Conservation (phyloP, 2,888 invertebrate genomes). For the Drosophila demipolita region DNA sequence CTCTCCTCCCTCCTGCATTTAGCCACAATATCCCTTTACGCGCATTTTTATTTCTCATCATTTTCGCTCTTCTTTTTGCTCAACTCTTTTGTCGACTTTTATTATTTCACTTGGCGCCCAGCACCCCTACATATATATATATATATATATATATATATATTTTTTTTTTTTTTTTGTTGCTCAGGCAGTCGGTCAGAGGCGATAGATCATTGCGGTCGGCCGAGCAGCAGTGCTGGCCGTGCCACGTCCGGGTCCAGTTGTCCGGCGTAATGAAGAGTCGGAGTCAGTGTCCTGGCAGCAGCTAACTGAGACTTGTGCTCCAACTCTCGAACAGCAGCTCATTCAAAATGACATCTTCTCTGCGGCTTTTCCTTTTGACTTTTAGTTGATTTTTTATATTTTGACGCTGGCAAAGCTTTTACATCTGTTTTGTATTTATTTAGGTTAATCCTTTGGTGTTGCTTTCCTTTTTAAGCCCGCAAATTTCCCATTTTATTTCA, state of each 20-base stretch:
- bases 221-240: slow-evolving; percentile 31
- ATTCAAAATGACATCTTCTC: slow-evolving; percentile 64
- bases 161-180: neutral
- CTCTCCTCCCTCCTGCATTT: slow-evolving; percentile 54
- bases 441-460: slow-evolving; percentile 75
- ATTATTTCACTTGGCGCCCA: slow-evolving; percentile 65
- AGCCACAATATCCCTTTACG: slow-evolving; percentile 71
- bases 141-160: neutral
- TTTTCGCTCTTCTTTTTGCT: slow-evolving; percentile 22
- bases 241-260: slow-evolving; percentile 42
- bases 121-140: neutral
- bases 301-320: slow-evolving; percentile 3
- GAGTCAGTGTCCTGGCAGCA: slow-evolving; percentile 31
- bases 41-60: slow-evolving; percentile 62
- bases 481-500: slow-evolving; percentile 62
- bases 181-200: slow-evolving; percentile 46
- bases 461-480: slow-evolving; percentile 16
- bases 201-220: slow-evolving; percentile 77
- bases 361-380: slow-evolving; percentile 23
- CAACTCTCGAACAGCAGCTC: slow-evolving; percentile 29
- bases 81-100: slow-evolving; percentile 57
- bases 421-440: slow-evolving; percentile 77
- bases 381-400: slow-evolving; percentile 20
- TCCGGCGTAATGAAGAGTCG: slow-evolving; percentile 51
- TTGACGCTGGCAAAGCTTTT: slow-evolving; percentile 63